Base-by-base conservation (phyloP, 2,113 vertebrate species). In the Chaetodon auriga region DNA sequence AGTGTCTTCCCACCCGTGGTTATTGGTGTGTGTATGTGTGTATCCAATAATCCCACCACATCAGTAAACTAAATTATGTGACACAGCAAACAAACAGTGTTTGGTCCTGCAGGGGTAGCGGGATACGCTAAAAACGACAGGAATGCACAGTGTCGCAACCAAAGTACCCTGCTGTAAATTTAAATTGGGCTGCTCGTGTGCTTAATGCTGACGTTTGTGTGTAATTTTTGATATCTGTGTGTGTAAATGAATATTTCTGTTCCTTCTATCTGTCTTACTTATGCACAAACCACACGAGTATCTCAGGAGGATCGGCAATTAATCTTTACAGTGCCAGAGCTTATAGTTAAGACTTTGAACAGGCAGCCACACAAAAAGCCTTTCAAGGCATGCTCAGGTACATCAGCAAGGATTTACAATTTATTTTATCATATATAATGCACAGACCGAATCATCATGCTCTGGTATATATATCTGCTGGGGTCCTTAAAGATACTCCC, bases 141-240 rank as follows among this genome's bases (percentile, higher is more conserved):
- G 49, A 19, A 68, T 1, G 58, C 87, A 68, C 74, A 49, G 25
- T 38, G 76, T 77, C 7, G 7, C 5, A 7, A 77, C 64, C 48
- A 65, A 78, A 82, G 77, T 53, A 41, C 75, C 77, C 81, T 71
- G 86, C 87, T 89, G 84, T 46, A 85, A 73, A 86, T 89, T 83
- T 70, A 89, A 90, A 92, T 86, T 75, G 70, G 45, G 83, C 82
- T 60, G 70, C 25, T 70, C n/a, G 48, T 66, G 79, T 1, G 19
- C 30, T 61, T 35, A 69, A 49, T 43, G 49, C 25, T 19, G 7
- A 61, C 1, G 49, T 71, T 57, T 1, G 7, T 30, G 55, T 62
- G 55, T 49, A 21, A 36, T 48, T 30, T 57, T 30, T 13, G 76
- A 48, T 18, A 51, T 73, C 7, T 54, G 63, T 60, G 45, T 66